These are phyloP conservation scores for Lordiphosa fenestrarum DNA, from an alignment of 2,888 invertebrate species.

Conservation along the genomic window DNA sequence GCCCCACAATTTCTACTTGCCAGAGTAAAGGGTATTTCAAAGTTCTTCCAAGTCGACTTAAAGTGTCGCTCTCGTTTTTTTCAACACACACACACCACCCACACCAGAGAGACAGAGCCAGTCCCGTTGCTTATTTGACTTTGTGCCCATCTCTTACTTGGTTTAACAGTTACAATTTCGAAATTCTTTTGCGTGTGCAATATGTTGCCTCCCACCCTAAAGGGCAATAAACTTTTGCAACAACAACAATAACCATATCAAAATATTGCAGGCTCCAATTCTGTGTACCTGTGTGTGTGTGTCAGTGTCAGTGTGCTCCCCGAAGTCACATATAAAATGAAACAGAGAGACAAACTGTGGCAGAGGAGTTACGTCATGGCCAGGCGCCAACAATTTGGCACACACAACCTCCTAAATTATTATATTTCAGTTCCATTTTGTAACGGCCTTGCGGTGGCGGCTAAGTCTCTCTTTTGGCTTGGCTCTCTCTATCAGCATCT, in stretches of 20 bases:
- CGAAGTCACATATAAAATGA: conserved; percentile 20
- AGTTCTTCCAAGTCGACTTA: neutral
- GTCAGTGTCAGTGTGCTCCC: neutral
- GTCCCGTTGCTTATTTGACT: conserved; percentile 38
- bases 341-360: conserved; percentile 35
- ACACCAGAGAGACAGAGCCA: conserved; percentile 15
- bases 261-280: conserved; percentile 18
- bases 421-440: conserved; percentile 16
- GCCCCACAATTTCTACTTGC: conserved; percentile 39
- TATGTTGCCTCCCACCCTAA: conserved; percentile 42
- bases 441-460: conserved; percentile 59
- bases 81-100: conserved; percentile 30
- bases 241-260: conserved; percentile 50
- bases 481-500: neutral
- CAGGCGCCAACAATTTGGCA: conserved; percentile 1
- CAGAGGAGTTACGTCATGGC: conserved; percentile 55
- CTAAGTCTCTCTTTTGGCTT: conserved; percentile 17
- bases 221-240: conserved; percentile 70
- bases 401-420: conserved; percentile 1
- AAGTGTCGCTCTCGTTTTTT: conserved; percentile 17
- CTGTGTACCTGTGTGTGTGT: conserved; percentile 9
- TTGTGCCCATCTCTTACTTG: conserved; percentile 31
- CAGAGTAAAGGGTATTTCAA: neutral
- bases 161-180: conserved; percentile 37
- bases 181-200: conserved; percentile 73